Base-by-base conservation (phyloP, 2,888 invertebrate genomes). In the Lycocerus yunnanus region DNA sequence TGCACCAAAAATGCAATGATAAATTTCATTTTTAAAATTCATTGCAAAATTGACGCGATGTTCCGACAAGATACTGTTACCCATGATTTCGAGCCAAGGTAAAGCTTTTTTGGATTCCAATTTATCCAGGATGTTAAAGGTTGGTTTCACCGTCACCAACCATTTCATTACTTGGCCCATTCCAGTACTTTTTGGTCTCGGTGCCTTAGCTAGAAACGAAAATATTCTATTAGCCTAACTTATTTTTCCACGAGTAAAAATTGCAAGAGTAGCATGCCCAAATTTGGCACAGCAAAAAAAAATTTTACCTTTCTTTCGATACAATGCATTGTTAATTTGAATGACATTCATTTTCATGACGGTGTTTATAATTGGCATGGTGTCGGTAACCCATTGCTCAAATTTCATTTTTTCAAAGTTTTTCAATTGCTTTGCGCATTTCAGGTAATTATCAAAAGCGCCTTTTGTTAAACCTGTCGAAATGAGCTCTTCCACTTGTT, bases 361-460 rank as follows among this genome's bases (percentile, higher is more conserved):
- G 24, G 89, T 90, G 59, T 92, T 92, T 2, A 95, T 90, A 11
- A 91, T 88, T 2, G 88, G 88, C 0, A 91, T 90, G 0, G 94
- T 92, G 9, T 88, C 89, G 18, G 90, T 88, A 15, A 91, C 86
- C 93, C 95, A 97, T n/a, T 90, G 89, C 58, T 90, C 90, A 81
- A 91, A 95, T 81, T 93, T 93, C 0, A 84, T 81, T 21, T 93
- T 92, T 85, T 97, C 96, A 82, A 92, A 97, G 1, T 89, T 88
- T 82, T 92, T 94, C 88, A 97, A 91, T 58, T 91, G 88, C 81
- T 93, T 93, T 0, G 93, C 94, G 18, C 96, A 89, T 8, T 90
- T 89, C 77, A 94, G 90, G 85, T 97, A 97, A 77, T 93, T 92
- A n/a, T 91, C 87, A 82, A 95, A 94, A 0, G 95, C 94, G 85